These are phyloP conservation scores for Eudorcas thomsonii DNA, from an alignment of 2,113 vertebrate genomes.

Conservation along the genomic window DNA sequence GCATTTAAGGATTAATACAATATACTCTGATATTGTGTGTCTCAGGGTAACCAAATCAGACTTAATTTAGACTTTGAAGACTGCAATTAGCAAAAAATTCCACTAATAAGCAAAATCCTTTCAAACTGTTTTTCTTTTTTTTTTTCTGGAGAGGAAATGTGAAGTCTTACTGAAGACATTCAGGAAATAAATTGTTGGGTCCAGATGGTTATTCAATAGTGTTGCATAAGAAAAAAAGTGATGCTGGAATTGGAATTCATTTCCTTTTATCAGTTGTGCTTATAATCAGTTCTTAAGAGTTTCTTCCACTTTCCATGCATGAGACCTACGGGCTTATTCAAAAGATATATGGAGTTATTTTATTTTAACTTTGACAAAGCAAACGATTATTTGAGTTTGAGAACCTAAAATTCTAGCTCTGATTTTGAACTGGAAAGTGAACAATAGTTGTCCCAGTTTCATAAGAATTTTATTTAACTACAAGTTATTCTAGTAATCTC, in stretches of 20 bases:
- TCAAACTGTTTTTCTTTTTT: slow-evolving; percentile 7
- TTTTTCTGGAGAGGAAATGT: slow-evolving; percentile 62
- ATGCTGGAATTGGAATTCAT: slow-evolving; percentile 43
- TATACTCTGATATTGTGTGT: slow-evolving; percentile 65
- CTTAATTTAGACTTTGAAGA: slow-evolving; percentile 64
- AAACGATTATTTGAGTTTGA: neutral
- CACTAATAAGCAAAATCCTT: slow-evolving; percentile 67
- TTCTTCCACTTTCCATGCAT: neutral
- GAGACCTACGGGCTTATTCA: neutral
- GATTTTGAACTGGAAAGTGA: neutral
- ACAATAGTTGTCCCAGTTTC: neutral
- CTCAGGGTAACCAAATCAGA: slow-evolving; percentile 58
- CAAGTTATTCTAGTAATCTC: neutral
- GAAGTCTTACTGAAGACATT: slow-evolving; percentile 62
- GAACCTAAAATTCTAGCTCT: neutral
- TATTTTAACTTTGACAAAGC: slow-evolving; percentile 17
- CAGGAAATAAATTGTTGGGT: slow-evolving; percentile 49
- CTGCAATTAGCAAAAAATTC: slow-evolving; percentile 60
- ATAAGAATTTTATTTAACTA: neutral
- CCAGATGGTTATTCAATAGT: slow-evolving; percentile 71
- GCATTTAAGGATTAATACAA: slow-evolving; percentile 74
- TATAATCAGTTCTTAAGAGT: slow-evolving; percentile 30
- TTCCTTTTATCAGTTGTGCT: slow-evolving; percentile 34
- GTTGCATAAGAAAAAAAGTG: slow-evolving; percentile 8
- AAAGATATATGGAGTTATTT: neutral